Base-by-base conservation (phyloP, 2,888 invertebrate genomes). In the Synergus japonicus region DNA sequence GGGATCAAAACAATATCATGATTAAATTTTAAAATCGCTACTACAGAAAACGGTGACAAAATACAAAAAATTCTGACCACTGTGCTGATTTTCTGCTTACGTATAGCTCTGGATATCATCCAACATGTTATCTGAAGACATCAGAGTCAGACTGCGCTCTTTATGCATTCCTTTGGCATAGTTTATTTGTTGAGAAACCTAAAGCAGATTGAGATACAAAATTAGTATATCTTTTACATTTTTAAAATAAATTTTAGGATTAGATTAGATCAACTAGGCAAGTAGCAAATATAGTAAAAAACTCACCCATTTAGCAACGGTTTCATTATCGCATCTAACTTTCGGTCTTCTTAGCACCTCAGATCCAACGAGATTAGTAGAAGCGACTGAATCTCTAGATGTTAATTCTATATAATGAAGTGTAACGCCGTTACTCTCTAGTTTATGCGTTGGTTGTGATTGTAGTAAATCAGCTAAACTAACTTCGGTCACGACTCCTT, bases 131-230 rank as follows among this genome's bases (percentile, higher is more conserved):
- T 92, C 92, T 44, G 92, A 92, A 7, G 92, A 92, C 80, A 90
- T 93, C 84, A 96, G 93, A 78, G 97, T 97, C 90, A 97, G 96
- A 88, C 94, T 94, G 83, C 95, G 94, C 93, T 98, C 98, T 90
- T 96, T 96, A 92, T 96, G 96, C 90, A 97, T 95, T 88, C 96
- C 96, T 92, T 96, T 96, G 79, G 98, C 98, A 92, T 97, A 97
- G 89, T 97, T 97, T 83, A 98, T 97, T 93, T 97, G 96, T 85
- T 96, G 95, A 43, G 95, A 95, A n/a, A 95, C 94, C 94, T 94
- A 87, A 0, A 84, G 37, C 2, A 73, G 7, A 29, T 49, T 22
- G 12, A 29, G 1, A 43, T 2, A 64, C 37, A 22, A 58, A 12
- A 43, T 41, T 10, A 81, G 41, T 81, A 46, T 46, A 9, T 12